Base-by-base conservation (phyloP, 2,797 vertebrate genomes). In the Mus minutoides region DNA sequence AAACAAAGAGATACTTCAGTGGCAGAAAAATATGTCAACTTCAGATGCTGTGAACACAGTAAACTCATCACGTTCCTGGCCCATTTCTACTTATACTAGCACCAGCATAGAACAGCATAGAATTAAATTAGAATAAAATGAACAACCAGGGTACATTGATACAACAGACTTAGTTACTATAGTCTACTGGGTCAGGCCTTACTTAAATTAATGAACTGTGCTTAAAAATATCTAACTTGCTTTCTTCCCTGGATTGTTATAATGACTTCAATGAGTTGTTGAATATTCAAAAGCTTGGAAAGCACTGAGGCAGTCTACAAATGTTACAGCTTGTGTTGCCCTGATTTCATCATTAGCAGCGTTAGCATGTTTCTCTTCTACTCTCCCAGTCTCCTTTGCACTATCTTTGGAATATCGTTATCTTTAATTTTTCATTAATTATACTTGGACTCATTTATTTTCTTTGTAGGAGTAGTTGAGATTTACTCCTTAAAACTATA, bases 221-320 rank as follows among this genome's bases (percentile, higher is more conserved):
- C 34, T 69, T 95, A 40, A 95, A 96, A 96, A 96, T 52, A 71
- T 16, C 58, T 80, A 82, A 80, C 62, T 86, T 87, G 54, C 62
- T 56, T 96, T 95, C 31, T 56, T 89, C 46, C 31, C 9, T 93
- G 88, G 95, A 90, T 77, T 90, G 14, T 80, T 91, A 77, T n/a
- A 80, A 88, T 82, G 52, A 78, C 14, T 73, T 92, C 46, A 77
- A 6, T 60, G n/a, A 93, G 71, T 88, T 97, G 46, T 26, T 90
- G n/a, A 87, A 80, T 89, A 92, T 84, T 91, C 49, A 95, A 89
- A 64, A 84, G 29, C 31, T 90, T 95, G n/a, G 13, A 83, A 92
- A 94, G 52, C 17, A 83, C 85, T 62, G 43, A 95, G 87, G 60
- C 37, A 76, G 56, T 60, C 69, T 92, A 93, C 62, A 76, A 75